Evolutionary conservation across 2,888 invertebrate genomes (phyloP).

Genomic region (Hetaerina titia): DNA sequence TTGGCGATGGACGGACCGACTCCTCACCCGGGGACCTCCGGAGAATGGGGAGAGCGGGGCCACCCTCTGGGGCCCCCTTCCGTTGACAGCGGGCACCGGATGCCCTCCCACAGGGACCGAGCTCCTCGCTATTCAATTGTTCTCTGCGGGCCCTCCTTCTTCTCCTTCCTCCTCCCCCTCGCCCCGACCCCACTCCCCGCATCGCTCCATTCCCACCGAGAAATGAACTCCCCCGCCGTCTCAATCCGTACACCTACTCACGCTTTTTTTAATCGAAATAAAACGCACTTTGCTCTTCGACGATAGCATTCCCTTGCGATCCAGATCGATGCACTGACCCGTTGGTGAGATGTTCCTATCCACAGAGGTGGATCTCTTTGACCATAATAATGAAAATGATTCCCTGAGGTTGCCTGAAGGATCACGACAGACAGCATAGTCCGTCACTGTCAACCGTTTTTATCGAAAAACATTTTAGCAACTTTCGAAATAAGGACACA

Average conservation of each 20-base stretch:
- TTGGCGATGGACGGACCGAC: neutral
- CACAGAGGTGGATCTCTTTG: no score
- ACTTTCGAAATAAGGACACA: no score
- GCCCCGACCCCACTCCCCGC: neutral
- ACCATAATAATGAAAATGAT: no score
- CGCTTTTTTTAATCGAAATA: neutral
- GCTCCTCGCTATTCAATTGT: slow-evolving; percentile 57
- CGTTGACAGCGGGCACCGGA: slow-evolving; percentile 55
- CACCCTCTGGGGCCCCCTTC: slow-evolving; percentile 28
- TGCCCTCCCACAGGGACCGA: slow-evolving; percentile 54
- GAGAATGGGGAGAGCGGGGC: slow-evolving; percentile 30
- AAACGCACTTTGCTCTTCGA: neutral
- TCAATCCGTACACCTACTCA: neutral
- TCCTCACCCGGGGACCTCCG: neutral
- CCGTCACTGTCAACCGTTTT: no score
- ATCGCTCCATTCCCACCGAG: neutral
- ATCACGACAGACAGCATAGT: no score
- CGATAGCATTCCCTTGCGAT: neutral
- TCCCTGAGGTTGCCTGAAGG: no score
- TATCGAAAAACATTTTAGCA: no score
- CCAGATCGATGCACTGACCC: no score
- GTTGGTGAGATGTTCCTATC: no score
- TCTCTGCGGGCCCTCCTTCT: slow-evolving; percentile 36
- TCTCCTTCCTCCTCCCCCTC: neutral
- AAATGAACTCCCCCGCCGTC: neutral